A percentile compares a stretch with the other conserved stretches of the same genome.
Conservation (phyloP, 2,888 invertebrate species). For the Agonopterix arenella region DNA sequence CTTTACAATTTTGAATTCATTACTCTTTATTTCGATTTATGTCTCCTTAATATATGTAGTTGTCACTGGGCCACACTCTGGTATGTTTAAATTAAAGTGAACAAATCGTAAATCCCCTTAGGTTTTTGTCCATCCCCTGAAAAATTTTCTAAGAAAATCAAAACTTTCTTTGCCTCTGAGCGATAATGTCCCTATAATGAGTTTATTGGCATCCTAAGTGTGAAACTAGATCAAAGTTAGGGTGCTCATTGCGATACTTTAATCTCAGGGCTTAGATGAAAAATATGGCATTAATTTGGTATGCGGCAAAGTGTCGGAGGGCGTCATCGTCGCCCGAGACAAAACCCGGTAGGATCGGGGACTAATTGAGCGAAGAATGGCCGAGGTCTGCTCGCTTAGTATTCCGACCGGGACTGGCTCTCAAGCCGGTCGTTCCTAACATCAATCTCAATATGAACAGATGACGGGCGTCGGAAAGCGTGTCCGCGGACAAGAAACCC, state of each 20-base stretch:
- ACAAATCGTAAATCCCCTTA: too few species aligned
- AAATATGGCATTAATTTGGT: conserved; percentile 66
- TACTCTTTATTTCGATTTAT: too few species aligned
- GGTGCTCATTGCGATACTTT: conserved; percentile 39
- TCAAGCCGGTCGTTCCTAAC: conserved; percentile 48
- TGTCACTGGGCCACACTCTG: too few species aligned
- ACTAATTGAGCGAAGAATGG: conserved; percentile 71
- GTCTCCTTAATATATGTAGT: too few species aligned
- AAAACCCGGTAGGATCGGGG: conserved; percentile 49
- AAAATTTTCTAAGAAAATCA: too few species aligned
- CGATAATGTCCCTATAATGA: too few species aligned
- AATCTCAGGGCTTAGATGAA: conserved; percentile 56
- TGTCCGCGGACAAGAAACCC: conserved; percentile 60
- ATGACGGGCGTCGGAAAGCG: conserved; percentile 67
- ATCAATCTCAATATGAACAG: conserved; percentile 72
- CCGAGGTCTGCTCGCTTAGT: conserved; percentile 54
- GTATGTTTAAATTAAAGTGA: too few species aligned
- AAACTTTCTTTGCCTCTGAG: too few species aligned
- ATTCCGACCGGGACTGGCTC: conserved; percentile 53
- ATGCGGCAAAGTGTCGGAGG: conserved; percentile 54
- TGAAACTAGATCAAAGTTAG: conserved; percentile 14
- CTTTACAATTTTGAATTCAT: too few species aligned
- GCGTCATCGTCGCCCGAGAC: conserved; percentile 44
- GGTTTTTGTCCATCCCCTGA: too few species aligned
- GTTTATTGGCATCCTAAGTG: background rate